Base-by-base conservation (phyloP, 37 sponge, comb jelly and placozoan species). In the Crambe crambe region DNA sequence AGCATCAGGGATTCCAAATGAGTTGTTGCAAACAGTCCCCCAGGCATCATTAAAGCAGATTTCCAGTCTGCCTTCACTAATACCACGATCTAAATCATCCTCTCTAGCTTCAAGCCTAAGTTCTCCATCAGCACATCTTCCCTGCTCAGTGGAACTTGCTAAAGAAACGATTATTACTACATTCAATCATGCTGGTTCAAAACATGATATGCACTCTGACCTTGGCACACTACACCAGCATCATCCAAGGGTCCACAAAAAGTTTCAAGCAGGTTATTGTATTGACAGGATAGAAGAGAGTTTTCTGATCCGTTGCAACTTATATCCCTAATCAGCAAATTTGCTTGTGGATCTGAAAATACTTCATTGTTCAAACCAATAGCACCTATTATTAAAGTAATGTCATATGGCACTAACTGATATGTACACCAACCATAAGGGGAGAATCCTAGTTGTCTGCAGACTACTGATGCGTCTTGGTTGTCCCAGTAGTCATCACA, bases 401-500 rank as follows among this genome's bases (percentile, higher is more conserved):
- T 54, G 56, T 54, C 10, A 20, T 54, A 54, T 54, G 18, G 18
- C 17, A 54, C 18, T 18, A 20, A 18, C 56, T 54, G 17, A 20
- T 54, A 18, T 54, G 18, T 54, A n/a, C n/a, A n/a, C 56, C 18
- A 10, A 20, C 18, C 82, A 61, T 81, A 81, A 42, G 73, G 56
- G 31, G 82, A 81, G 64, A 81, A 81, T 56, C 73, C 82, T 9
- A 81, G 73, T 43, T 81, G 82, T 30, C 41, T 36, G 47, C 82
- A 81, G 36, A 81, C 73, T 3, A 81, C 73, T 42, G 82, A 73
- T 38, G 82, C 82, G 60, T 72, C 73, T 37, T 42, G n/a, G 40
- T 81, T 36, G 64, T 43, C 64, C 82, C 82, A 81, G 29, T 21
- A 40, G n/a, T 60, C 37, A 62, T 73, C 51, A 37, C 82, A 81